phyloP scores from a whole-genome alignment of 2,113 vertebrate genomes.

The Ceyx melanurus region DNA sequence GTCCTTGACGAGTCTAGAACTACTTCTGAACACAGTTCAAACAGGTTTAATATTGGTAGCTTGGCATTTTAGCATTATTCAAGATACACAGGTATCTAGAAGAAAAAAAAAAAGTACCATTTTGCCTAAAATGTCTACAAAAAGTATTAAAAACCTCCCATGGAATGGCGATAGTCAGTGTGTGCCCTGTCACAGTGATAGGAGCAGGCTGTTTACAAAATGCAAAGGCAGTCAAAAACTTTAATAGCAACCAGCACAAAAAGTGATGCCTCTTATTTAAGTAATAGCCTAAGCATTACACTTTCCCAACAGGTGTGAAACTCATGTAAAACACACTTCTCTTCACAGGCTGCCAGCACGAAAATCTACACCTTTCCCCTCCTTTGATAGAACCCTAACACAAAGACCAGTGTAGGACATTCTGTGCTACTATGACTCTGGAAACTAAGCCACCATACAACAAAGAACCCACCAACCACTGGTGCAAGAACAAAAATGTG shows the following conservation, averaged over 20 bases:
- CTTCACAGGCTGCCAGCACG: not conserved
- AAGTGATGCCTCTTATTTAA: not conserved
- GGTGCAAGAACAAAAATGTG: not conserved
- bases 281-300: not conserved
- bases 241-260: not conserved
- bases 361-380: not conserved
- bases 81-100: not conserved
- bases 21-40: not conserved
- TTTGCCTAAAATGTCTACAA: not conserved
- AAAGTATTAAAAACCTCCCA: not conserved
- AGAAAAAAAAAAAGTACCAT: not conserved
- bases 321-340: not conserved
- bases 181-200: not conserved
- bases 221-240: not conserved
- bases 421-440: not conserved
- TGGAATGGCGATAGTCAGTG: not conserved
- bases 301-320: slow-evolving; percentile 14
- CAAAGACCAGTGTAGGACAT: not conserved
- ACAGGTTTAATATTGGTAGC: not conserved
- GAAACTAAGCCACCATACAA: not conserved
- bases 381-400: not conserved
- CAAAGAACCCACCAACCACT: not conserved
- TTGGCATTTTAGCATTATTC: not conserved
- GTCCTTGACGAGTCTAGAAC: not conserved
- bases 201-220: not conserved